Evolutionary conservation across 2,797 vertebrate species (phyloP), one percentile per base, ranked within the genome.

Genomic region (Prunella strophiata): DNA sequence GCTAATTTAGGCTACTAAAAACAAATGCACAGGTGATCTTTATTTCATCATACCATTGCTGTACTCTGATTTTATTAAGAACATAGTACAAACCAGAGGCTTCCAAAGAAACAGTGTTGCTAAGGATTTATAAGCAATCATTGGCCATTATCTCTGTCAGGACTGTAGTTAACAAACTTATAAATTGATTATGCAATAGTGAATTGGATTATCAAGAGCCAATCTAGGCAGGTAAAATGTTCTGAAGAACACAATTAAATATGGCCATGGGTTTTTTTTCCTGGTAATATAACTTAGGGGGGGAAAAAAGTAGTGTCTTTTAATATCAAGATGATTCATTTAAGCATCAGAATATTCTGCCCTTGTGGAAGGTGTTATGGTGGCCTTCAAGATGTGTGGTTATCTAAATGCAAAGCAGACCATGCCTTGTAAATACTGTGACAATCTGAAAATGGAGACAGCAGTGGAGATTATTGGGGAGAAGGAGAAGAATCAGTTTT

Each of bases 41-140:
- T 79, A 74, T 95, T 94, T 82, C 43, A 50, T 86, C 63, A 40
- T 65, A 29, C 51, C 1, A 5, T 78, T 86, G 55, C 40, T 93
- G 82, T 73, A 75, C 89, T 91, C 26, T 89, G 79, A 23, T 88
- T 93, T 96, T 88, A 78, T 84, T 84, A 93, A 95, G 83, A 95
- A 38, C 76, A 57, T 68, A 66, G 73, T 86, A 71, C 91, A 94
- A 84, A 82, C 45, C 26, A 52, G 7, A 2, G 32, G 29, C 54
- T 88, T 51, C 29, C 55, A 70, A 65, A 59, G 51, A 84, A 93
- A 70, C 40, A 30, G 22, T 70, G 57, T 54, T 61, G 21, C 16
- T 21, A 55, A 87, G 54, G 73, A 43, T 94, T 82, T 78, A 38
- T 59, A 84, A 55, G 43, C 48, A 62, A 14, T 88, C 63, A n/a